Base-by-base conservation (phyloP, 1,140 invertebrate species). In the Calycopis cecrops region DNA sequence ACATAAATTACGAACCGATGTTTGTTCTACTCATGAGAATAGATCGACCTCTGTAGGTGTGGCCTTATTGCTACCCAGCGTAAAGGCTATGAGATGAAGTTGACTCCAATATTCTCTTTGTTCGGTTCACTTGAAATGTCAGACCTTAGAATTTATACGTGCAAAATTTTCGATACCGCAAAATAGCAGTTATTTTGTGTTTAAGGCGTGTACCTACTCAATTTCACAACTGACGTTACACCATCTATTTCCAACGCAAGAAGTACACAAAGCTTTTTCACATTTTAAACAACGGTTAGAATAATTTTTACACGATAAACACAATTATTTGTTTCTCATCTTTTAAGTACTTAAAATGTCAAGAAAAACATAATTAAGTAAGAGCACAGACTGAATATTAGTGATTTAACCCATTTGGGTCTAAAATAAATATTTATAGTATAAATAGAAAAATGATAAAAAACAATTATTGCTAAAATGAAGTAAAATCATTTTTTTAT, bases 91-190 rank as follows among this genome's bases (percentile, higher is more conserved):
- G 59, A 69, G 65, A 71, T 62, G 64, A 57, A 67, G 72, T 61
- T 60, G 59, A 59, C 53, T 61, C 37, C 55, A 67, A 71, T 69
- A 62, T 63, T 68, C 60, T 75, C 75, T 75, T 77, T 77, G 72
- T 75, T 73, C 59, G 42, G 54, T 55, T 57, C 55, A 59, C 70
- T 76, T 69, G 62, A 77, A 77, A 77, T 79, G 71, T 62, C 74
- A 74, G 63, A 70, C 73, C 65, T 76, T 72, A 67, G 51, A 53
- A 55, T 52, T 65, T 63, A 71, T 64, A 47, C 65, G 52, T 68
- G 71, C 69, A 71, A 70, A 70, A 67, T 62, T 75, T 75, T 71
- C 65, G 69, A 63, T 64, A 62, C 56, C 48, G 52, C 62, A 59
- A 62, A 61, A 64, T 59, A 54, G 40, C 52, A 48, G 55, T 47